Conservation (phyloP, 2,113 vertebrate genomes). For the Sinocyclocheilus grahami region DNA sequence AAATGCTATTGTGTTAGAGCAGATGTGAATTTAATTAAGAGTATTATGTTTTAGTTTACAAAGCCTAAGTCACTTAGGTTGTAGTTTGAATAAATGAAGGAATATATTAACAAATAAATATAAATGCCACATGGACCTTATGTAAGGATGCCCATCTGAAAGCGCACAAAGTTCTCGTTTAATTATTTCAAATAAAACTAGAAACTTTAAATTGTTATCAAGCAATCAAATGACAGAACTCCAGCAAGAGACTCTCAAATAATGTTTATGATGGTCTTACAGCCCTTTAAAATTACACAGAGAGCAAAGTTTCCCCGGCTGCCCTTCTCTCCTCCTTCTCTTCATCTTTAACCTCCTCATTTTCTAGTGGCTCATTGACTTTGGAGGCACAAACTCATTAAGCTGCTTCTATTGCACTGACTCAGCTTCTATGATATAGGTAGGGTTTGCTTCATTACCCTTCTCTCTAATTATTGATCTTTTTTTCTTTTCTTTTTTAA, state of each 20-base stretch:
- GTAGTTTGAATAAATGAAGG: neutral
- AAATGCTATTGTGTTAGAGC: neutral
- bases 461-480: constrained; percentile 64
- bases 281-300: constrained; percentile 22
- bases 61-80: neutral
- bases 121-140: neutral
- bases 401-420: constrained; percentile 47
- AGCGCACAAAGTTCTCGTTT: neutral
- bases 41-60: neutral
- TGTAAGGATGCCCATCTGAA: neutral
- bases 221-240: neutral
- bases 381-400: constrained; percentile 60
- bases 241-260: constrained; percentile 2
- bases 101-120: neutral
- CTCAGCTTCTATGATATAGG: constrained; percentile 55
- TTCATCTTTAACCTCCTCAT: constrained; percentile 32
- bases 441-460: constrained; percentile 65
- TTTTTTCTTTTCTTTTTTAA: constrained; percentile 10
- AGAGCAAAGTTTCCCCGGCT: neutral
- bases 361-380: constrained; percentile 61
- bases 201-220: neutral
- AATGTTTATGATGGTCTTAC: constrained; percentile 3
- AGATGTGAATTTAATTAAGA: constrained; percentile 10
- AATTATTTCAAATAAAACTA: neutral
- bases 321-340: constrained; percentile 31